Conservation (phyloP, 1,140 invertebrate genomes). For the Meloidogyne floridensis region DNA sequence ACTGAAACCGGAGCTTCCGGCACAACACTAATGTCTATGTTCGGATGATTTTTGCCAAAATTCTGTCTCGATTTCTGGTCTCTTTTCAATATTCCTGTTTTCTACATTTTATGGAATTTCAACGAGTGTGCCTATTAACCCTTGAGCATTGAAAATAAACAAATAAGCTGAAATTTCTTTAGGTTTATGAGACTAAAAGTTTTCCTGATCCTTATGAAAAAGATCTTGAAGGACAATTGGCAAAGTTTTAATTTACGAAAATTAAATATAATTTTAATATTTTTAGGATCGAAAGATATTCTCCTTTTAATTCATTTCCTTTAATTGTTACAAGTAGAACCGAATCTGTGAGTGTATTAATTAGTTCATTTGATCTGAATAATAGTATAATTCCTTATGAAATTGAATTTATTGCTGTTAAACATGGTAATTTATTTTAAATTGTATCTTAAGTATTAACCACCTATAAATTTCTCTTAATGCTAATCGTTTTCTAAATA, state of each 20-base stretch:
- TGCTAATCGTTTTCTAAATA: too few relatives aligned
- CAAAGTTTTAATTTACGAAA: background rate
- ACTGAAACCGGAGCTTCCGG: too few relatives aligned
- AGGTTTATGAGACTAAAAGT: slow-evolving; percentile 38
- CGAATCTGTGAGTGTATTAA: slow-evolving; percentile 34
- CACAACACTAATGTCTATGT: too few relatives aligned
- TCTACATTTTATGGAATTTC: too few relatives aligned
- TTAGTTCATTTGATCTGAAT: background rate
- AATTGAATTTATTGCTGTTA: background rate
- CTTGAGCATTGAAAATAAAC: too few relatives aligned
- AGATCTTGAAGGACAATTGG: background rate
- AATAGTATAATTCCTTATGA: background rate
- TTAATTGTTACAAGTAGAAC: slow-evolving; percentile 35
- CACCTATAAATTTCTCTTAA: too few relatives aligned
- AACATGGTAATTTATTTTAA: slow-evolving; percentile 20
- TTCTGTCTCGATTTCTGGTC: too few relatives aligned
- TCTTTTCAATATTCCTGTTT: too few relatives aligned
- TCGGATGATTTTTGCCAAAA: too few relatives aligned
- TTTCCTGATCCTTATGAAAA: slow-evolving; percentile 11
- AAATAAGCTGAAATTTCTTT: too few relatives aligned
- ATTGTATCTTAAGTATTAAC: too few relatives aligned
- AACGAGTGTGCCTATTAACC: too few relatives aligned
- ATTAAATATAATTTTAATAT: slow-evolving; percentile 8
- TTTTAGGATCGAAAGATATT: slow-evolving; percentile 28
- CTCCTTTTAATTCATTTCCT: background rate